Evolutionary conservation across 2,113 vertebrate genomes (phyloP), one percentile per base, ranked within the genome.

Genomic region (Bubo bubo): DNA sequence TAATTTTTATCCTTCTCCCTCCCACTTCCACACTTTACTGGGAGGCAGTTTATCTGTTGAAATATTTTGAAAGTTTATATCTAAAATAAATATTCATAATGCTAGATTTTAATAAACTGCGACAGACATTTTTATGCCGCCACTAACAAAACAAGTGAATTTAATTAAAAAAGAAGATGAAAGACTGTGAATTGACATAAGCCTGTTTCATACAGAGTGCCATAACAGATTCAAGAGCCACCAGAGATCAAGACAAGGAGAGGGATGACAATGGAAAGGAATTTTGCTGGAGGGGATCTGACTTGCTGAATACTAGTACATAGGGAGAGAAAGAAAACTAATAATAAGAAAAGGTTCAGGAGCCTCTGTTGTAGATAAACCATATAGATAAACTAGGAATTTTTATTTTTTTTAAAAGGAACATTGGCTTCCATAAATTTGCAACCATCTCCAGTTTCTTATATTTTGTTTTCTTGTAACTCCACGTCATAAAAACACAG

Each of bases 21-120:
- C n/a, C 41, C 37, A 52, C 45, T 91, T 94, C 34, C 35, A 81
- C 14, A 49, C 7, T 91, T 94, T 45, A 81, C 30, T 62, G 32
- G 32, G 21, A 94, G 56, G 50, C 35, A 80, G n/a, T 83, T 93
- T 90, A 59, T 94, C 50, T 94, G 27, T 34, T 75, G 56, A 93
- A 95, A 86, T 87, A 34, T n/a, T 92, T 10, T 89, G n/a, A 74
- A 95, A 91, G 14, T 67, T 76, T 94, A 21, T 86, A 72, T 77
- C 50, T 86, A 96, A 95, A 97, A 94, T 85, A 94, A 86, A 96
- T 97, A 95, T 97, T 89, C 94, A 95, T 91, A 90, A 67, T 73
- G 23, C 17, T 62, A 96, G n/a, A 82, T 95, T 93, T 95, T 97
- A 97, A 93, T 93, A 91, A 86, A 90, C 66, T 56, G 21, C 2